A percentile compares a stretch with the other conserved stretches of the same genome.
These are phyloP conservation scores for Neomorphus geoffroyi DNA, from an alignment of 2,797 vertebrate genomes.

Conservation along the genomic window DNA sequence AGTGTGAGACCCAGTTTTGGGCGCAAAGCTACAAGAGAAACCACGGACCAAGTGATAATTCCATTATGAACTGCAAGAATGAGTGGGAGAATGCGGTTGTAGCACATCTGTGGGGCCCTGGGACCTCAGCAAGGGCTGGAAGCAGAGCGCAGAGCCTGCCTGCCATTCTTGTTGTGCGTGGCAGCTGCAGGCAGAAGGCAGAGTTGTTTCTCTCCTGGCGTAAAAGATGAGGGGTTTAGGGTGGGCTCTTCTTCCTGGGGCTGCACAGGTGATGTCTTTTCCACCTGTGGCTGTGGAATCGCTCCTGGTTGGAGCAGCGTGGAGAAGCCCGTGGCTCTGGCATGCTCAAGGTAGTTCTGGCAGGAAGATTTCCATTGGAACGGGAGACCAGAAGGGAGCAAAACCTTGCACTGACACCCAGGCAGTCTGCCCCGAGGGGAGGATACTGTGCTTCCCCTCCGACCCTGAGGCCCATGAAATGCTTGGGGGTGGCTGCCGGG, in stretches of 20 bases:
- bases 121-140: background rate
- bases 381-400: rapidly evolving
- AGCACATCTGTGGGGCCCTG: background rate
- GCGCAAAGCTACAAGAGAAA: background rate
- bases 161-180: background rate
- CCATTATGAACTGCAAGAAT: background rate
- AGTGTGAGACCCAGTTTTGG: background rate
- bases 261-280: rapidly evolving
- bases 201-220: background rate
- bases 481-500: background rate
- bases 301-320: rapidly evolving
- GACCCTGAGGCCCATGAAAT: rapidly evolving
- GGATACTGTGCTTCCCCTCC: background rate
- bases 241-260: background rate
- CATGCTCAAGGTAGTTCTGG: background rate
- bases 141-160: background rate
- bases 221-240: background rate
- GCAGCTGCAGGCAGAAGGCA: background rate
- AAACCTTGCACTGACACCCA: too few relatives aligned
- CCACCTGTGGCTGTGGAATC: rapidly evolving
- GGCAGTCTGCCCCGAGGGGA: background rate
- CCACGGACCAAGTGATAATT: rapidly evolving
- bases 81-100: background rate
- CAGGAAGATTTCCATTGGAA: background rate
- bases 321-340: background rate